These are phyloP conservation scores for Zygogramma bicolorata DNA, from an alignment of 2,888 invertebrate genomes.

Conservation along the genomic window DNA sequence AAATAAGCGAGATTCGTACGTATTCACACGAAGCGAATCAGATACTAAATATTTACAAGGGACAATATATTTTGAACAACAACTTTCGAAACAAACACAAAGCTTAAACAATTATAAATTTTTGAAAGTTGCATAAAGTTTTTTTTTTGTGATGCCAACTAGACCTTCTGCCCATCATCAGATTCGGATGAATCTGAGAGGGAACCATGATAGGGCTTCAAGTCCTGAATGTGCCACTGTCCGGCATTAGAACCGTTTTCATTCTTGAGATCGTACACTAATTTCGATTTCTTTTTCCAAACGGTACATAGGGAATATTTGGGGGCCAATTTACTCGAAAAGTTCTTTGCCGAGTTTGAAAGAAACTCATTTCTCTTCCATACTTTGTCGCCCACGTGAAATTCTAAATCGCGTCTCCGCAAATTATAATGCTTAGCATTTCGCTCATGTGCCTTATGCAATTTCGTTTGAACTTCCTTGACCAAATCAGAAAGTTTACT, in stretches of 20 bases:
- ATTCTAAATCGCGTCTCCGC: constrained; percentile 3
- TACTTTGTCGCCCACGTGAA: neutral
- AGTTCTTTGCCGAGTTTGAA: neutral
- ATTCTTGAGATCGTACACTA: neutral
- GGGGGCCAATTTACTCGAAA: neutral
- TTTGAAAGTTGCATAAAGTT: neutral
- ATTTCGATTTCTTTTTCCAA: neutral
- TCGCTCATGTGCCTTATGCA: neutral
- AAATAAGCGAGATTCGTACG: too few species aligned
- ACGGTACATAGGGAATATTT: neutral
- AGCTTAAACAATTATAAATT: neutral
- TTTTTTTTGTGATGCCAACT: neutral
- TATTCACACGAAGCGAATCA: too few species aligned
- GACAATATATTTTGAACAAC: too few species aligned
- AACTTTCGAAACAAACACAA: too few species aligned
- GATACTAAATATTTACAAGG: too few species aligned
- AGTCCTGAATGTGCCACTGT: constrained; percentile 2
- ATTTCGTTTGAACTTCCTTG: neutral
- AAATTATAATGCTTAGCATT: constrained; percentile 4
- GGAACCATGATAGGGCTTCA: constrained; percentile 1
- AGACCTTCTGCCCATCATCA: neutral
- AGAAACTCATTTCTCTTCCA: too few species aligned
- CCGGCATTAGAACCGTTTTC: neutral
- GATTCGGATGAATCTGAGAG: neutral
- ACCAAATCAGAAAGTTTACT: neutral